Evolutionary conservation across 2,888 invertebrate species (phyloP).

Genomic region (Mantis religiosa): DNA sequence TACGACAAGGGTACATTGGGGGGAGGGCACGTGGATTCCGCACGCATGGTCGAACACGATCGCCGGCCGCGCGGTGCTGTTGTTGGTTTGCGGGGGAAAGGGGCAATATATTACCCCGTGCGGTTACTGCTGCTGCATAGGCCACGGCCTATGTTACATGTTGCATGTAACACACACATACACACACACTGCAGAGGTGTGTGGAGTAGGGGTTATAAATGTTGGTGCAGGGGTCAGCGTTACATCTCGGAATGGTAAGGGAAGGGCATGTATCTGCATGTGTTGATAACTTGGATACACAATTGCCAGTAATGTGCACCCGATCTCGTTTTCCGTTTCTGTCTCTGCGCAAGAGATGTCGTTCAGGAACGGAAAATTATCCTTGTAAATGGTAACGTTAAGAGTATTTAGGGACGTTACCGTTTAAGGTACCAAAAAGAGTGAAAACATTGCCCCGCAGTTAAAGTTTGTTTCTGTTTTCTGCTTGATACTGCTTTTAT

Average conservation of each 20-base stretch:
- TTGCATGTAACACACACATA: background rate
- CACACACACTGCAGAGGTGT: background rate
- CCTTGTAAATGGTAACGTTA: background rate
- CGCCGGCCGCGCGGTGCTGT: background rate
- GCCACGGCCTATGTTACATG: background rate
- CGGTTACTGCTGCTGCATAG: background rate
- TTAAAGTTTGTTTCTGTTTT: background rate
- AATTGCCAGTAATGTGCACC: background rate
- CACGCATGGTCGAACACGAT: slow-evolving; percentile 15
- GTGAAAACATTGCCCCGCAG: background rate
- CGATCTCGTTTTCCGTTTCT: background rate
- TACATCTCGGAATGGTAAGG: slow-evolving; percentile 1
- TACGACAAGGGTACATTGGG: background rate
- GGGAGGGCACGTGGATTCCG: background rate
- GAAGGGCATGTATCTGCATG: background rate
- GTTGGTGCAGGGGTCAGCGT: background rate
- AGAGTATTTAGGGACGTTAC: background rate
- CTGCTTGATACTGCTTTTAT: background rate
- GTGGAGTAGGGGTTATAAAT: background rate
- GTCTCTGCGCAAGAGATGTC: background rate
- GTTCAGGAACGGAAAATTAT: background rate
- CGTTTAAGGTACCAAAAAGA: background rate
- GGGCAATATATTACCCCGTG: background rate
- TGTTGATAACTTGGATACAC: background rate
- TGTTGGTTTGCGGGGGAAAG: background rate